Evolutionary conservation across 2,797 vertebrate species (phyloP), one percentile per base, ranked within the genome.

Genomic region (Typhlichthys subterraneus): DNA sequence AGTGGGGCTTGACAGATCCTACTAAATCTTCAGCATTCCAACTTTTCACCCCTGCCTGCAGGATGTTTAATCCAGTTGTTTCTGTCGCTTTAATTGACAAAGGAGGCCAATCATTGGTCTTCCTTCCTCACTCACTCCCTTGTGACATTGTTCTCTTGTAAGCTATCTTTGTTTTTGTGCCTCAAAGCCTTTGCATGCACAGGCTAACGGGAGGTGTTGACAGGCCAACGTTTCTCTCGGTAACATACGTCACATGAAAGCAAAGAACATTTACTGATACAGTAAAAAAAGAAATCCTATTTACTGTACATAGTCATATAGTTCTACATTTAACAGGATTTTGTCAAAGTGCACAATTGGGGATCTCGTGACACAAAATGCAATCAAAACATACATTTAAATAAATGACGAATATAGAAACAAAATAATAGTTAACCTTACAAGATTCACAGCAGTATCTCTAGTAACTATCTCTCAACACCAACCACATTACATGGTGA

Each of bases 311-410:
- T 52, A 51, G 33, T 76, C 56, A 82, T 61, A 75, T 63, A 48
- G 74, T 78, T 81, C 77, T 82, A 88, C 76, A 80, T 88, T 89
- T 74, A 85, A 84, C 81, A 87, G 63, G 61, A 79, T 75, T 78
- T 73, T 85, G 71, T 87, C 83, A 88, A 91, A 92, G 92, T 92
- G 90, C 92, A 89, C 83, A 70, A 75, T 54, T 88, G 89, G 89
- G 90, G 83, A 81, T 90, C 80, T 88, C 45, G 57, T 80, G 82
- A 74, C 31, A 84, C 54, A 72, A 72, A 68, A 65, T 76, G 77
- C 61, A 49, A 82, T 83, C 57, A 74, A 68, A 66, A 70, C 11
- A 76, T 42, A 83, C 14, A 73, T 76, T 85, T 86, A 86, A 87
- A 90, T 89, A 90, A 49, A 79, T 45, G 72, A 64, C 64, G 63